Conservation (phyloP, 2,113 vertebrate species). For the Muntiacus reevesi region DNA sequence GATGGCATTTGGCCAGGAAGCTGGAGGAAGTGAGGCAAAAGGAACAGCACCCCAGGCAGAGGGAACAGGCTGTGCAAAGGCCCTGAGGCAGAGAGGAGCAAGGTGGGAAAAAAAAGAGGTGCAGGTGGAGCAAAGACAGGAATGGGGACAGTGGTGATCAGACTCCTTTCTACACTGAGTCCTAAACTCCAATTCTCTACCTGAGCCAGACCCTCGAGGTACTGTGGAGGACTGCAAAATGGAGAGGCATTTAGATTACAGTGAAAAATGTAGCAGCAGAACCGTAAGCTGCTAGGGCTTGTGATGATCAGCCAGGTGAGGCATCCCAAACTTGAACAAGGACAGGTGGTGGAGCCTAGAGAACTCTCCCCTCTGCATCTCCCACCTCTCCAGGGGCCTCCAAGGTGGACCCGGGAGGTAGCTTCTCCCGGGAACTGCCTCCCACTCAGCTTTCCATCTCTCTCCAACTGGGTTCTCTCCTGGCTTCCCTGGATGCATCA, state of each 20-base stretch:
- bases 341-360: background rate
- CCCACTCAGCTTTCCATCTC: background rate
- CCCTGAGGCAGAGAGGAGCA: background rate
- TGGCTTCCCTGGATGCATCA: background rate
- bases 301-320: background rate
- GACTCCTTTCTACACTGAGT: background rate
- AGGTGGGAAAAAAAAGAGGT: background rate
- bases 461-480: accelerated
- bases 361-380: background rate
- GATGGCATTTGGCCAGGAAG: background rate
- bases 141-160: background rate
- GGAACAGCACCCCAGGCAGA: background rate
- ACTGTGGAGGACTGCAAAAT: no score
- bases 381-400: background rate
- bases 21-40: background rate
- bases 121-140: background rate
- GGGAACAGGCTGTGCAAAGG: background rate
- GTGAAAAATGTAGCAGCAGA: background rate
- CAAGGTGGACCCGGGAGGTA: no score
- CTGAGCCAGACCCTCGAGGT: background rate
- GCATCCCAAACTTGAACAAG: background rate
- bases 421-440: no score
- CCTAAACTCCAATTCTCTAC: background rate
- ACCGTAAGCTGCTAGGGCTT: background rate
- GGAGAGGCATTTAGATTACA: background rate